Conservation (phyloP, 2,888 invertebrate species). For the Heliconius ethilla region DNA sequence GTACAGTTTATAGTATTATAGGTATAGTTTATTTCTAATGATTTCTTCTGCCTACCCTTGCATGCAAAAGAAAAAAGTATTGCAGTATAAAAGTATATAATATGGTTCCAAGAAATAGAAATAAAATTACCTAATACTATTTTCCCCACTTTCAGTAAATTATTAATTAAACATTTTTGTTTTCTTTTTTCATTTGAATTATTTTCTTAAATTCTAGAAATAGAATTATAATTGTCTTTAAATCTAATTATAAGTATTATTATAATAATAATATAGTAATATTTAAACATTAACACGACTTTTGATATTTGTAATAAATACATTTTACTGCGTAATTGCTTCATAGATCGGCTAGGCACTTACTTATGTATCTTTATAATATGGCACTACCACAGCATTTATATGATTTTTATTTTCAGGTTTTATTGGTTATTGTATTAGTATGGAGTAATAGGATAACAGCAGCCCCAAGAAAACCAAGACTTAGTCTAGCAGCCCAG, state of each 20-base stretch:
- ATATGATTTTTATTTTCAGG: slow-evolving; percentile 49
- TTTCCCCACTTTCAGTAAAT: too few species aligned
- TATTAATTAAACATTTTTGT: too few species aligned
- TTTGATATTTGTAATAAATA: background rate
- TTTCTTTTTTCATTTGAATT: too few species aligned
- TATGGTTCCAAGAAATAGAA: too few species aligned
- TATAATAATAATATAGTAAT: too few species aligned
- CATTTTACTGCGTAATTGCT: background rate
- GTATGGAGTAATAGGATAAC: slow-evolving; percentile 46
- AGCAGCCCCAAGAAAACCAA: slow-evolving; percentile 58
- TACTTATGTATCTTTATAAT: background rate
- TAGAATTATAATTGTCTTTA: too few species aligned
- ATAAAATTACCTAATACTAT: too few species aligned
- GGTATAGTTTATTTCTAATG: too few species aligned
- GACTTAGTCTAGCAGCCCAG: slow-evolving; percentile 64
- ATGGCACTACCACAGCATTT: background rate
- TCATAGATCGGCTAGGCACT: background rate
- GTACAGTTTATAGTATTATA: background rate
- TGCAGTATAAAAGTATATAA: too few species aligned
- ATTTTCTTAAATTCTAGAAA: too few species aligned
- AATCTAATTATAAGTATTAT: background rate
- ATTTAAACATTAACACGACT: background rate
- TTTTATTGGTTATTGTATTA: slow-evolving; percentile 47
- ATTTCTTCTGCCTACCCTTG: too few species aligned
- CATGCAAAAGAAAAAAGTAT: too few species aligned